A percentile compares a stretch with the other conserved stretches of the same genome.
Evolutionary conservation across 2,888 invertebrate genomes (phyloP).

Genomic region (Phyto melanocephala): DNA sequence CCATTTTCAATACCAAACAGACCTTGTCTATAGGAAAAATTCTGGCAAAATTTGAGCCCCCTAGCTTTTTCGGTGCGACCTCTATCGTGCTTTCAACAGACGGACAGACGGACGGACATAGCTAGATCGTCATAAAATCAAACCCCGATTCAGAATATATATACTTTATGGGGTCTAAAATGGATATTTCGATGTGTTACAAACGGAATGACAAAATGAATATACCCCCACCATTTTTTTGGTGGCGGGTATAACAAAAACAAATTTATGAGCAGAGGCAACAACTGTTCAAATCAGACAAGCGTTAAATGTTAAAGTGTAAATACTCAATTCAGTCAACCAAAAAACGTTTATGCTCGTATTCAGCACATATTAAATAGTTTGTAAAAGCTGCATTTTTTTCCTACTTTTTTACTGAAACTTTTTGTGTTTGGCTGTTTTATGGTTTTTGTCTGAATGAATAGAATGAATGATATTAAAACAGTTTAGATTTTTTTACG

Average conservation of each 20-base stretch:
- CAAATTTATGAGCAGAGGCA: slow-evolving; percentile 38
- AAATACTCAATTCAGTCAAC: slow-evolving; percentile 53
- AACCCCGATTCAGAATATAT: too few relatives aligned
- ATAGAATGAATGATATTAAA: slow-evolving; percentile 17
- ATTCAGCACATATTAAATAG: neutral
- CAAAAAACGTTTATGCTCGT: slow-evolving; percentile 11
- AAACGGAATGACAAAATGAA: too few relatives aligned
- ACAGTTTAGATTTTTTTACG: slow-evolving; percentile 13
- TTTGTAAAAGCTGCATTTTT: slow-evolving; percentile 1
- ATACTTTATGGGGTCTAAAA: too few relatives aligned
- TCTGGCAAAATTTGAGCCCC: too few relatives aligned
- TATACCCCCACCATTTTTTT: too few relatives aligned
- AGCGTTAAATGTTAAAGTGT: slow-evolving; percentile 64
- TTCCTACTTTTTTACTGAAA: neutral
- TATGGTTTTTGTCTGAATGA: slow-evolving; percentile 9
- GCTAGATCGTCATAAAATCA: too few relatives aligned
- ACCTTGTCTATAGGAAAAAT: too few relatives aligned
- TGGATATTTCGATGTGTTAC: too few relatives aligned
- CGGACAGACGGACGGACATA: too few relatives aligned
- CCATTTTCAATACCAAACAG: too few relatives aligned
- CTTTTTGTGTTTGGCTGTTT: slow-evolving; percentile 15
- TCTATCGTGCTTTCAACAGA: too few relatives aligned
- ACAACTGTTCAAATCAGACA: slow-evolving; percentile 46
- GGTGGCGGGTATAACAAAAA: neutral
- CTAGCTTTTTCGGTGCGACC: too few relatives aligned